Evolutionary conservation across 2,888 invertebrate genomes (phyloP).

Genomic region (Andricus quercusramuli): DNA sequence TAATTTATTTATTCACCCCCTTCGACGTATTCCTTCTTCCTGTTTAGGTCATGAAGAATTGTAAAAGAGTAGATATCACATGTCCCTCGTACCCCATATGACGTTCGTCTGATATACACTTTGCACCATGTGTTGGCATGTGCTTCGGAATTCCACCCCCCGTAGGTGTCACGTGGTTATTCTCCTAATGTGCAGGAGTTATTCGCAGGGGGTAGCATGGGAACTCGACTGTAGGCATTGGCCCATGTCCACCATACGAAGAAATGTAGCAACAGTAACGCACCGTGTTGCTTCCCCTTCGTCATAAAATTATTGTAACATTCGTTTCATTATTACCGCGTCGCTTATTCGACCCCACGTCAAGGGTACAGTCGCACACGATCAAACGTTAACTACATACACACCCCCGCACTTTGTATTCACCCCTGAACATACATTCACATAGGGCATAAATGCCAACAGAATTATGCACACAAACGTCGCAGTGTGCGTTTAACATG

Average conservation of each 20-base stretch:
- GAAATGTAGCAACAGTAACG: background rate
- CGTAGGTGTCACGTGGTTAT: conserved; percentile 73
- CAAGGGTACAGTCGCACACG: conserved; percentile 15
- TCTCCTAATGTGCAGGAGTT: conserved; percentile 67
- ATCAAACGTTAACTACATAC: conserved; percentile 29
- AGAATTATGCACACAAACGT: conserved; percentile 61
- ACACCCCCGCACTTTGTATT: conserved; percentile 41
- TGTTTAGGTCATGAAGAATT: conserved; percentile 11
- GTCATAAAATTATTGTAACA: conserved; percentile 35
- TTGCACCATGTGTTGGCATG: conserved; percentile 64
- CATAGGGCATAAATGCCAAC: conserved; percentile 43
- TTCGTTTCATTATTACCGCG: conserved; percentile 24
- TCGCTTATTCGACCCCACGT: conserved; percentile 16
- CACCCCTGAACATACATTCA: conserved; percentile 16
- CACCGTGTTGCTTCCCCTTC: conserved; percentile 9
- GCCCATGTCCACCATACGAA: conserved; percentile 68
- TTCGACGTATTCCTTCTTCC: background rate
- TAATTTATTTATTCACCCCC: conserved; percentile 40
- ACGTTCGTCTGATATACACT: conserved; percentile 51
- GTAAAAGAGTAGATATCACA: conserved; percentile 25
- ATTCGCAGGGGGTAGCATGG: conserved; percentile 77
- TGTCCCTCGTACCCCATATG: conserved; percentile 47
- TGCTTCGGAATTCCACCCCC: conserved; percentile 71
- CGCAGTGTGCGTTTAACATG: conserved; percentile 64
- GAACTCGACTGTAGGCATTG: conserved; percentile 73